Evolutionary conservation across 2,797 vertebrate genomes (phyloP), one percentile per base, ranked within the genome.

Genomic region (Enteromius fasciolatus): DNA sequence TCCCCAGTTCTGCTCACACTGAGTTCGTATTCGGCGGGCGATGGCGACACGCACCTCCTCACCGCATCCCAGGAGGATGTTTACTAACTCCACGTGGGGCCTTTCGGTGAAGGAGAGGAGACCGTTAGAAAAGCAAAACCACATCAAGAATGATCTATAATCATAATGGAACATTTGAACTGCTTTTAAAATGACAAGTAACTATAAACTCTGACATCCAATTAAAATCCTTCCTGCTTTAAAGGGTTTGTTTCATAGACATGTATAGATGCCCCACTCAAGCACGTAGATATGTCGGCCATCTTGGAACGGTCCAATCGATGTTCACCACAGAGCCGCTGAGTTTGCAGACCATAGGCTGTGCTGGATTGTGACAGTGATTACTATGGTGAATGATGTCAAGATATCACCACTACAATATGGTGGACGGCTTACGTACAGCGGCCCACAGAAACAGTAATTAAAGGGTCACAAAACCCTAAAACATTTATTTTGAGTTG

Each of bases 1-100:
- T 10, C 97, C 98, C 97, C 97, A 98, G 91, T 95, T 97, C 84
- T 97, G 96, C 80, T 96, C 93, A 0, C 97, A 99, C 89, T 98
- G 97, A 3, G 91, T 88, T 48, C 94, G 95, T 77, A 99, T 92
- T 0, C 95, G 96, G 61, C 74, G 94, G 0, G 93, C 92, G 44
- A 99, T 93, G 83, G 96, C 97, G 41, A 91, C 93, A 79, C 93
- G 95, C 83, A 97, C 95, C 76, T 96, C 93, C 10, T 97, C 96
- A 1, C 97, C 96, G 0, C 98, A 99, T 76, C 94, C 94, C 88
- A 99, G 88, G 91, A 99, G 90, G 90, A 97, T 95, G 90, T 97
- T 98, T 87, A 97, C 96, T 23, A 99, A 92, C 91, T 98, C 97
- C 84, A 99, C 95, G 3, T 97, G 96, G 0, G 97, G 96, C 83